Evolutionary conservation across 64 coral and sea anemone species (phyloP).

Genomic region (Pocillopora verrucosa): DNA sequence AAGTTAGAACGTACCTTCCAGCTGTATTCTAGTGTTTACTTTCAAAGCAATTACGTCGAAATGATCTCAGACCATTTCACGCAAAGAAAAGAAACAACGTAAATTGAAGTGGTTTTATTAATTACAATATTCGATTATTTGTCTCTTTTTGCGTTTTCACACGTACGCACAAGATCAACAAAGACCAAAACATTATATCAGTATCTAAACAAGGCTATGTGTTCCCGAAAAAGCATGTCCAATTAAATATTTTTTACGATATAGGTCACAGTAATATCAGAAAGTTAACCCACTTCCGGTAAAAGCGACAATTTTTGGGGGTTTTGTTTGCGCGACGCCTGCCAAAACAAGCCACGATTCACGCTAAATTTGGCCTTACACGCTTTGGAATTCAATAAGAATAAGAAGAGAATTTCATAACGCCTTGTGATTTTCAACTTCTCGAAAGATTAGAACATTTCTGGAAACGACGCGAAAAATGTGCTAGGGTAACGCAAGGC

Average conservation of each 20-base stretch:
- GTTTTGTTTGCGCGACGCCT: background rate
- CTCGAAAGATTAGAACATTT: background rate
- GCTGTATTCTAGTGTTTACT: background rate
- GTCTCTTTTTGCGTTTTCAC: background rate
- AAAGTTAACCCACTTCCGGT: conserved; percentile 12
- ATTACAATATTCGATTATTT: background rate
- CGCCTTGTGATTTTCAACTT: background rate
- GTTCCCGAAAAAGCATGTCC: background rate
- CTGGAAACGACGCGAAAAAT: conserved; percentile 5
- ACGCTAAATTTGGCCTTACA: background rate
- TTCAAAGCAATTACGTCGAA: background rate
- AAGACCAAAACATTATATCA: background rate
- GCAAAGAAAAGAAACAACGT: too few species aligned
- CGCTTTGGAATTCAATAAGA: background rate
- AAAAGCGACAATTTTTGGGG: conserved; percentile 1
- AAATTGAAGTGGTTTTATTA: background rate
- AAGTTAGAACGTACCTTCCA: background rate
- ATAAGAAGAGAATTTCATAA: background rate
- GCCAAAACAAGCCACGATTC: background rate
- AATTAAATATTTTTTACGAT: background rate
- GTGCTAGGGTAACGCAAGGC: conserved; percentile 14
- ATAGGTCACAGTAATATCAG: background rate
- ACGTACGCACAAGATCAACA: background rate
- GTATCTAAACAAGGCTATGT: background rate
- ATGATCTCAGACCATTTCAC: background rate